Base-by-base conservation (phyloP, 2,113 vertebrate species). In the Puntigrus tetrazona region DNA sequence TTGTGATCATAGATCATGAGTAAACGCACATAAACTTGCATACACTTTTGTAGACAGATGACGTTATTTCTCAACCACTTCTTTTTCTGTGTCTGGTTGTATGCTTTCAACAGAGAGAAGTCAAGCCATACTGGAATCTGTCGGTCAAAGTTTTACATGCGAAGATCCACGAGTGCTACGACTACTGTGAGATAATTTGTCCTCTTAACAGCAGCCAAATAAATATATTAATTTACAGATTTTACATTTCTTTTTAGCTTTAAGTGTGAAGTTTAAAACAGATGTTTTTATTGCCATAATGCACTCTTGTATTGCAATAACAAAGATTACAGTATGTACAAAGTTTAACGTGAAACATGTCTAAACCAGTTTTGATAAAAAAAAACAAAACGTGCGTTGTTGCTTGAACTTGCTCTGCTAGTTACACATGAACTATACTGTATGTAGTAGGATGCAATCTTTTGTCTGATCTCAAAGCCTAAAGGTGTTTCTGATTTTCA, bases 121-220 rank as follows among this genome's bases (percentile, higher is more conserved):
- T 25, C 11, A 72, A 72, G 1, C 85, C 87, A 16, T 88, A 88
- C 70, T 90, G 85, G 90, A 88, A 61, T 22, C 78, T 93, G 34
- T 85, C 88, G 14, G 90, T 92, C 16, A 93, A 82, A 29, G 72
- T 92, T 20, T 47, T 92, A 7, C 45, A 55, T 38, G 92, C 88
- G n/a, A 36, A 5, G 14, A 34, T 89, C 20, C 59, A 82, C 11
- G 55, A 22, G 8, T 86, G 85, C 14, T 36, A 25, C 5, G 92
- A 93, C 70, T 87, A 73, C 72, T 81, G 92, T 92, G 22, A 82
- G 80, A 52, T 29, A 38, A 36, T 70, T 14, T 10, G 1, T 31
- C 3, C 2, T 50, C 27, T 75, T 50, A 75, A 18, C 25, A 31
- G 13, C 16, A 29, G 3, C n/a, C 16, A 27, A 31, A 50, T 75